phyloP scores from a whole-genome alignment of 2,113 vertebrate genomes.

The Oncorhynchus gorbuscha region DNA sequence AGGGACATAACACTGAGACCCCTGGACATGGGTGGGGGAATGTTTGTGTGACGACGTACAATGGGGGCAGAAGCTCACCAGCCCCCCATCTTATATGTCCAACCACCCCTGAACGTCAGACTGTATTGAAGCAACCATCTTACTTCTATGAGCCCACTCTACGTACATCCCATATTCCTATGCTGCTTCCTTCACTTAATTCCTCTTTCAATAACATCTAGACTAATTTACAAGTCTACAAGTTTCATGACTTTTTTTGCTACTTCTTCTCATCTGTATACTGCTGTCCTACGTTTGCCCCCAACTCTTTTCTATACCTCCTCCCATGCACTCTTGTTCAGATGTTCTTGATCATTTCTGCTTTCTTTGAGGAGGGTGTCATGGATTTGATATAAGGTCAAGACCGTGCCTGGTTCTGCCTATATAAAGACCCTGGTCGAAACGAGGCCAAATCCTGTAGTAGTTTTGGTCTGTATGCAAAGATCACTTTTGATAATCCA shows the following conservation, averaged over 20 bases:
- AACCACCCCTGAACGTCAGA: slow-evolving; percentile 28
- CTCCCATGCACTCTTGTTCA: background rate
- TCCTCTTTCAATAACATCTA: background rate
- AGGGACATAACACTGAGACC: slow-evolving; percentile 47
- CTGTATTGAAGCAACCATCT: slow-evolving; percentile 22
- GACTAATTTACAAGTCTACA: background rate
- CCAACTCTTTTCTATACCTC: background rate
- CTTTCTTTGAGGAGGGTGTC: background rate
- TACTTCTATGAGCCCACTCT: slow-evolving; percentile 12
- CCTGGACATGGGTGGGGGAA: slow-evolving; percentile 6
- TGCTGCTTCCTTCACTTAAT: background rate
- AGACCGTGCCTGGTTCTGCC: background rate
- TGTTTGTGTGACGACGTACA: slow-evolving; percentile 28
- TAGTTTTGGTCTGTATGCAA: slow-evolving; percentile 24
- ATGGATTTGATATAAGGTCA: background rate
- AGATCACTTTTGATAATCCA: slow-evolving; percentile 21
- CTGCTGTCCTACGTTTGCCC: background rate
- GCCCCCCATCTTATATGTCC: slow-evolving; percentile 67
- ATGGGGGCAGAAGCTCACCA: slow-evolving; percentile 62
- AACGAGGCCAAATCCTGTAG: too few relatives aligned
- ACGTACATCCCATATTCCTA: background rate
- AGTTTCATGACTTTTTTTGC: background rate
- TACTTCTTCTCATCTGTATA: background rate
- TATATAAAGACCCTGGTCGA: too few relatives aligned
- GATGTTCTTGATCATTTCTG: background rate